These are phyloP conservation scores for Mionectes macconnelli DNA, from an alignment of 2,113 vertebrate genomes.

Conservation along the genomic window DNA sequence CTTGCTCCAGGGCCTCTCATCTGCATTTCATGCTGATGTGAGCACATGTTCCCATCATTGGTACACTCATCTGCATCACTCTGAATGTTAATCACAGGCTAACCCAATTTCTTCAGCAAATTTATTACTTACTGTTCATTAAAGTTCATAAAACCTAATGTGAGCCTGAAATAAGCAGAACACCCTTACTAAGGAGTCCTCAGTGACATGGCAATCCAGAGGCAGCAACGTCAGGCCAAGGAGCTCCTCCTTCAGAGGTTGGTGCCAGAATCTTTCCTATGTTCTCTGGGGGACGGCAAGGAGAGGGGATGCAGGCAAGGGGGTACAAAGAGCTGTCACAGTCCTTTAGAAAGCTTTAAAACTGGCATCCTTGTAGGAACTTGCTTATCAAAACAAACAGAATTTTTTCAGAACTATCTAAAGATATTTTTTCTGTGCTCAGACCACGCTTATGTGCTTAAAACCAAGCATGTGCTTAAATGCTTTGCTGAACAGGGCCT, in stretches of 20 bases:
- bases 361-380: neutral
- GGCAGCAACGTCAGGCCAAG: neutral
- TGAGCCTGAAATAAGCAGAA: slow-evolving; percentile 51
- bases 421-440: neutral
- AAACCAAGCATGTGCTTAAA: neutral
- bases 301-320: neutral
- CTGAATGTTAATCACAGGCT: slow-evolving; percentile 79
- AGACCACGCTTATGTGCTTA: accelerated
- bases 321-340: neutral
- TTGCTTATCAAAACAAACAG: neutral
- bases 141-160: slow-evolving; percentile 72
- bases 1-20: slow-evolving; percentile 79
- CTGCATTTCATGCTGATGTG: slow-evolving; percentile 79
- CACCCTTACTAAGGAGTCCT: slow-evolving; percentile 7
- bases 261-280: neutral
- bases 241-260: neutral
- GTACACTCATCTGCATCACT: slow-evolving; percentile 76
- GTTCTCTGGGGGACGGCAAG: neutral
- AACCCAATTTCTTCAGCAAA: slow-evolving; percentile 77
- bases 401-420: neutral
- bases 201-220: neutral
- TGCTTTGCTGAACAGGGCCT: neutral
- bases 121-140: slow-evolving; percentile 79
- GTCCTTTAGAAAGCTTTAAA: neutral
- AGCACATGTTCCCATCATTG: slow-evolving; percentile 76